Conservation (phyloP, 2,888 invertebrate genomes). For the Latrodectus hesperus region DNA sequence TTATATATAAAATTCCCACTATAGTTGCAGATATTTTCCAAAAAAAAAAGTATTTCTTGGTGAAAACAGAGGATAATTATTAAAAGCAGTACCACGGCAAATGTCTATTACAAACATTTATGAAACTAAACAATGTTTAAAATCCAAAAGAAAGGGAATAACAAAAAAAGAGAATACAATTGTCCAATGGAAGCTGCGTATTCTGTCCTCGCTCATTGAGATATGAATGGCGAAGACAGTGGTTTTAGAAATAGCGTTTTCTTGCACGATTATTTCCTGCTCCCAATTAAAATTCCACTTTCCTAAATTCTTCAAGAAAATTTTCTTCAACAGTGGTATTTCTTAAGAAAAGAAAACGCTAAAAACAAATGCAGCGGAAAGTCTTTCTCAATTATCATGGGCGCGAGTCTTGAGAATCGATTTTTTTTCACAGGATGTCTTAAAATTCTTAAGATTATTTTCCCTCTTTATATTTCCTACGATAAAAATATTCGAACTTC, state of each 20-base stretch:
- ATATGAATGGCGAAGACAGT: slow-evolving; percentile 24
- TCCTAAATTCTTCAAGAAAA: slow-evolving; percentile 39
- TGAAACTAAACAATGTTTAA: background rate
- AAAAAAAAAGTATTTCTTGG: too few relatives aligned
- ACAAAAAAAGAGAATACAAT: background rate
- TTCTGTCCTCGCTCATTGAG: slow-evolving; percentile 32
- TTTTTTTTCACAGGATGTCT: slow-evolving; percentile 23
- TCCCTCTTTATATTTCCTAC: slow-evolving; percentile 11
- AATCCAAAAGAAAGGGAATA: slow-evolving; percentile 20
- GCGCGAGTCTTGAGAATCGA: slow-evolving; percentile 2
- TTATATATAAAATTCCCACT: too few relatives aligned
- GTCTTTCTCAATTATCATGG: slow-evolving; percentile 42
- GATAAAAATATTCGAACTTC: slow-evolving; percentile 6
- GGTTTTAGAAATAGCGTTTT: background rate
- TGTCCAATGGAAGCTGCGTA: slow-evolving; percentile 20
- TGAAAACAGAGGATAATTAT: too few relatives aligned
- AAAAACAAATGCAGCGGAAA: slow-evolving; percentile 23
- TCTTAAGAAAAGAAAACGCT: slow-evolving; percentile 16
- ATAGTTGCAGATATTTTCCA: too few relatives aligned
- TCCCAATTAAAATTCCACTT: slow-evolving; percentile 49
- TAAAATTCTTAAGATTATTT: slow-evolving; percentile 46
- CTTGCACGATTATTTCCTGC: slow-evolving; percentile 37
- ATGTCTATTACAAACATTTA: background rate
- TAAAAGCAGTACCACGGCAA: background rate
- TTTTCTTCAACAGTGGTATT: slow-evolving; percentile 28